Base-by-base conservation (phyloP, 2,113 vertebrate species). In the Pica pica region DNA sequence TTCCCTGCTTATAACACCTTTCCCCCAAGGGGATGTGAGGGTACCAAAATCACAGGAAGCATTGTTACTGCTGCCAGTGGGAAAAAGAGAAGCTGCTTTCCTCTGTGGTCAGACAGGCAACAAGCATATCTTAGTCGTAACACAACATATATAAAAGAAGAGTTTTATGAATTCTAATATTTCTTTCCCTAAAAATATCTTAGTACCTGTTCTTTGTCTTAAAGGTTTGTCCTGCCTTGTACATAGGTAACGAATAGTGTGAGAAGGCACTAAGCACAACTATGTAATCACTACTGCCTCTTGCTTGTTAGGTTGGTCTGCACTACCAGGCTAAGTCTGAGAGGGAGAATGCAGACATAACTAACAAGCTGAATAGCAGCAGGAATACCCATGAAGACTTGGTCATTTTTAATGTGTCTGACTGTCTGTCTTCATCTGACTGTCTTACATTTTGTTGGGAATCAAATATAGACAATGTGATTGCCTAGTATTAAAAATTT, bases 231-330 rank as follows among this genome's bases (percentile, higher is more conserved):
- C 26, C 61, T 90, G 49, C 37, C 42, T 76, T 71, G 22, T 81
- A 49, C 20, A 21, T 44, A 61, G 52, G 20, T 31, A 79, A 16
- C 59, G 24, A 76, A 16, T 6, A 27, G 14, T 19, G 7, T 55
- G 39, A 91, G 74, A 55, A 87, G 27, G 31, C 80, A 64, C 44
- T 41, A 90, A 77, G 33, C 52, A 46, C 33, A 47, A 11, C 22
- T 76, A 0, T 46, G 3, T 61, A 35, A 42, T 53, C 46, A 49
- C 11, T 24, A 16, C 35, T 3, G 0, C n/a, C 44, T 83, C 41
- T 69, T 57, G 28, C 59, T 80, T 73, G 19, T 37, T 1, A 0
- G 44, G 18, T 33, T 87, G 41, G 6, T 68, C 61, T 84, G 39
- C 44, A 56, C 47, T 64, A 7, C 42, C 33, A 3, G 52, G 61